A percentile compares a stretch with the other conserved stretches of the same genome.
phyloP scores from a whole-genome alignment of 2,888 invertebrate species.

The Alitta virens region DNA sequence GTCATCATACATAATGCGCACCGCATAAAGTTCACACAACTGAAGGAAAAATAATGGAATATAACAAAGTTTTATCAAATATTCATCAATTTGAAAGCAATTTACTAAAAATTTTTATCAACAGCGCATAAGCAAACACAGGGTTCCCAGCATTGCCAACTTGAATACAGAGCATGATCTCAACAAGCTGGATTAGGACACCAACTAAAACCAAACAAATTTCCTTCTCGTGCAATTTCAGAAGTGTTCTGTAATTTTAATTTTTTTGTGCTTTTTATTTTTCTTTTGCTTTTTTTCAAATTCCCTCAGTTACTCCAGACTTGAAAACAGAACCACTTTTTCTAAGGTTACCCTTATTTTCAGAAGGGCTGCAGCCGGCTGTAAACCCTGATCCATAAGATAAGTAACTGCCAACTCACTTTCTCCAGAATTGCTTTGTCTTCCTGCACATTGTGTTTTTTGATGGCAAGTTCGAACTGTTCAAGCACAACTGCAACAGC shows the following conservation, averaged over 20 bases:
- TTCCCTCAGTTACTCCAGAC: no score
- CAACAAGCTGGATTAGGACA: no score
- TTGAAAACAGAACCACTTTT: no score
- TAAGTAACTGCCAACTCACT: no score
- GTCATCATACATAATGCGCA: conserved; percentile 18
- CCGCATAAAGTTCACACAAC: conserved; percentile 20
- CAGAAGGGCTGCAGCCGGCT: not conserved
- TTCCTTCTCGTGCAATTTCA: no score
- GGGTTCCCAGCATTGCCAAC: not conserved
- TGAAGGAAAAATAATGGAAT: not conserved
- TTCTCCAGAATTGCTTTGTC: not conserved
- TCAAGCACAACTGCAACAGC: not conserved
- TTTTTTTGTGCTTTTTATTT: no score
- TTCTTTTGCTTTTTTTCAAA: no score
- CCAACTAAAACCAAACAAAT: no score
- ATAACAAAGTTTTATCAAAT: not conserved
- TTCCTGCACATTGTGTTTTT: not conserved
- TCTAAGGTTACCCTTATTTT: no score
- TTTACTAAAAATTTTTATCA: not conserved
- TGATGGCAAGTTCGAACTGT: not conserved
- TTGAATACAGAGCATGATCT: not conserved
- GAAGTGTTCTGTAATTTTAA: no score
- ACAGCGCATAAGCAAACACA: not conserved
- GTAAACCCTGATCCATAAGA: not conserved
- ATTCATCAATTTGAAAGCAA: not conserved